Evolutionary conservation across 2,113 vertebrate species (phyloP).

Genomic region (Phasianus colchicus): DNA sequence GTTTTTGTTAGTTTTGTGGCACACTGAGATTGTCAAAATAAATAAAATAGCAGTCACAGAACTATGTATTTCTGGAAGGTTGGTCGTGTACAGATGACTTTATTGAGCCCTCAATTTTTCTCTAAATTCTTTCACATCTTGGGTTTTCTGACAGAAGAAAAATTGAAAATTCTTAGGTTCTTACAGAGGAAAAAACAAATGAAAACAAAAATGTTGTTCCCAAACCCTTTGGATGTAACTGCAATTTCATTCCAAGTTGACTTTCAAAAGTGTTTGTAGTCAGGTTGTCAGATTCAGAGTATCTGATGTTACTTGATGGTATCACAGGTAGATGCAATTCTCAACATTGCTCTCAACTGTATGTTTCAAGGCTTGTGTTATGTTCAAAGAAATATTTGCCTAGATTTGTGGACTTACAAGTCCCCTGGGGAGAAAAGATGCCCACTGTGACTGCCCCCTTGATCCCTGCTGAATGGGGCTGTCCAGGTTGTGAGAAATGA

Average conservation of each 20-base stretch:
- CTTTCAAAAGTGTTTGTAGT: background rate
- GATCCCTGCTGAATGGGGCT: background rate
- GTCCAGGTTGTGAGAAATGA: background rate
- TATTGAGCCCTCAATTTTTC: background rate
- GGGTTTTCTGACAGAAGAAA: background rate
- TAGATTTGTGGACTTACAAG: fast-evolving
- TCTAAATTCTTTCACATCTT: background rate
- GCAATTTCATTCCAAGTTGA: background rate
- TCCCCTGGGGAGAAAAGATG: fast-evolving
- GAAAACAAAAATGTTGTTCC: background rate
- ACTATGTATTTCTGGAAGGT: background rate
- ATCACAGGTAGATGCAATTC: background rate
- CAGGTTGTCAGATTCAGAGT: background rate
- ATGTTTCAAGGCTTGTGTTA: background rate
- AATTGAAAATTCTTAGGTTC: background rate
- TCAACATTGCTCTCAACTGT: background rate
- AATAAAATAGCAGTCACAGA: background rate
- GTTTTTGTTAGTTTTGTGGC: background rate
- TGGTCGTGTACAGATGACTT: background rate
- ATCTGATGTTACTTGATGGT: background rate
- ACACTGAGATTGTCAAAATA: background rate
- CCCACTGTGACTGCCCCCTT: background rate
- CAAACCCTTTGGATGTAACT: background rate
- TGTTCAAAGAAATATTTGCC: background rate
- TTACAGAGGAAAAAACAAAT: background rate